Evolutionary conservation across 2,113 vertebrate genomes (phyloP), one percentile per base, ranked within the genome.

Genomic region (Morone chrysops): DNA sequence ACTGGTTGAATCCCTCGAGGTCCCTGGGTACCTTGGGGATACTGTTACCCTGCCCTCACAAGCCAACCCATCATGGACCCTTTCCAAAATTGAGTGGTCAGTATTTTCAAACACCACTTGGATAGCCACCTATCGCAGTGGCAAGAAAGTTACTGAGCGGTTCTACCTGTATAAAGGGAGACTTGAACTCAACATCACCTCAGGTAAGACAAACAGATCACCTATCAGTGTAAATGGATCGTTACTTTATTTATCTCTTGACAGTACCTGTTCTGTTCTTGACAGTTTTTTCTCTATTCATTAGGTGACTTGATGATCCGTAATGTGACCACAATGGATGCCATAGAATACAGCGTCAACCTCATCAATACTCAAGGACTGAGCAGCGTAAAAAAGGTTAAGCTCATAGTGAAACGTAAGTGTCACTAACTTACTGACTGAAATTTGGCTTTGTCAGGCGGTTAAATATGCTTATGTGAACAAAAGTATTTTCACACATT

Each of bases 301-400:
- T 16, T 25, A 92, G 94, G 92, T 12, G 77, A 94, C 71, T 73
- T 95, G 78, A 76, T n/a, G 2, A 94, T 95, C 6, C 4, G 0
- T 5, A 4, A 80, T 17, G 3, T 95, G 75, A 84, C 0, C 0
- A 0, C 0, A 7, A 2, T 2, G 0, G 94, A 95, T 40, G 48
- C 1, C 6, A 65, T n/a, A 48, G 56, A 13, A 0, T 95, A 94
- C 73, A 81, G 0, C 0, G 85, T 88, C 2, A 18, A 59, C 0
- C 0, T 94, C 7, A 0, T 1, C 40, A 18, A 25, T 14, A 5
- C 0, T 0, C 0, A 2, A 0, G 1, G 0, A 1, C 0, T 8
- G 0, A 0, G 0, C 0, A 14, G 0, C 0, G 0, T 0, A 0
- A 8, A 75, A 0, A 18, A 40, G 59, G 31, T 89, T 25, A 5